Conservation (phyloP, 2,888 invertebrate genomes). For the Sthenelais limicola region DNA sequence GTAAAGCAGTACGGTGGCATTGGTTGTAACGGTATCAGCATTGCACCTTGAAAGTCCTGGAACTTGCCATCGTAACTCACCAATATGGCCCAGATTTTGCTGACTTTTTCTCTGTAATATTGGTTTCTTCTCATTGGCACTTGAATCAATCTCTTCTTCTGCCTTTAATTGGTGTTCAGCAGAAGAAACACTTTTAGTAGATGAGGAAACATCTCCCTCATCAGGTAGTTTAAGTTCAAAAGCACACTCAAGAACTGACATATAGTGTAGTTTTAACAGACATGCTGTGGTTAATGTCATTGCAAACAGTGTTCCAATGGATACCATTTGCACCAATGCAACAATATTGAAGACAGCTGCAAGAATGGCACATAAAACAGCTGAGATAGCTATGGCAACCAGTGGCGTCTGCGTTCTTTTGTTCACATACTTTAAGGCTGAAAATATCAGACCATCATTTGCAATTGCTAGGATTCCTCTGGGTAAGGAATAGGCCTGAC, state of each 20-base stretch:
- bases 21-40: not conserved
- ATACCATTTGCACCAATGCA: conserved; percentile 17
- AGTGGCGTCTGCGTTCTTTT: conserved; percentile 79
- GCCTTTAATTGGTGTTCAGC: no score
- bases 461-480: conserved; percentile 92
- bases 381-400: conserved; percentile 62
- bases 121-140: not conserved
- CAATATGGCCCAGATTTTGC: not conserved
- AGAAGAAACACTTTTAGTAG: conserved; percentile 69
- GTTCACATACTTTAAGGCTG: conserved; percentile 79
- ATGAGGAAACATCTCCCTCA: conserved; percentile 44
- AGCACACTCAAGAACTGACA: not conserved
- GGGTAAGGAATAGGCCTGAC: conserved; percentile 88
- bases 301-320: conserved; percentile 19
- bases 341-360: not conserved
- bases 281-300: conserved; percentile 10
- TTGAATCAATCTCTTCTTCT: no score
- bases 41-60: not conserved
- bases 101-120: not conserved
- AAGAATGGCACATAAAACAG: conserved; percentile 74
- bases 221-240: conserved; percentile 1
- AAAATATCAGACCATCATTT: conserved; percentile 86
- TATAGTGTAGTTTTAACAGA: conserved; percentile 17
- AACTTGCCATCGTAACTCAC: not conserved
- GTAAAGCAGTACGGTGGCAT: not conserved